Base-by-base conservation (phyloP, 2,797 vertebrate species). In the Heliangelus exortis region DNA sequence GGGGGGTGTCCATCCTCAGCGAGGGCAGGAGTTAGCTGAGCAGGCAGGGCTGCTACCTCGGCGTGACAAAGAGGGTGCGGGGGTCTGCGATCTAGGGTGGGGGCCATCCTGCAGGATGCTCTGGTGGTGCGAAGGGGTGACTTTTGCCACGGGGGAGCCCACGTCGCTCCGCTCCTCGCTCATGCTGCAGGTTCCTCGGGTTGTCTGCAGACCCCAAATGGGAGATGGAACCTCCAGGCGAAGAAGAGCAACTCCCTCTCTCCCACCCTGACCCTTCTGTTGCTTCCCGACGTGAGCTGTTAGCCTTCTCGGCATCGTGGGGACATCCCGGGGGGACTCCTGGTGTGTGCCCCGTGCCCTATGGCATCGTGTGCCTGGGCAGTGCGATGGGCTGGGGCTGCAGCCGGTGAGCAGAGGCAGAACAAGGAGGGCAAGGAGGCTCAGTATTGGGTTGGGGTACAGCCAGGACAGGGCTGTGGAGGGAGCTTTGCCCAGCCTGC, bases 171-270 rank as follows among this genome's bases (percentile, higher is more conserved):
- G 8, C 55, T 59, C 73, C 53, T 59, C 7, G 1, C 31, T 18
- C 1, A 0, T 2, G 6, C 23, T 2, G 0, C 53, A 18, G n/a
- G 34, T 5, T 3, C 28, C n/a, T 67, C 20, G 39, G 41, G 58
- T 2, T 26, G 26, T 34, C 36, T 26, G 61, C 54, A 34, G 43
- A 51, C 25, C 43, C 20, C 4, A 2, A 45, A 15, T 3, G 41
- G n/a, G 69, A 33, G 45, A 23, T 29, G 1, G 13, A 72, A 21
- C 12, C 28, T 5, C 28, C 28, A 18, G 51, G 28, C 15, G 28
- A 53, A 29, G 51, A 26, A 53, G 51, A 28, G 8, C 9, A 16
- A 10, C 51, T 9, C 26, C 16, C 5, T 53, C 28, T 53, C 26
- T 53, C 51, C 51, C 16, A 18, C 26, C 26, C 51, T 53, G 51